Evolutionary conservation across 2,888 invertebrate species (phyloP).

Genomic region (Cheilosia impressa): DNA sequence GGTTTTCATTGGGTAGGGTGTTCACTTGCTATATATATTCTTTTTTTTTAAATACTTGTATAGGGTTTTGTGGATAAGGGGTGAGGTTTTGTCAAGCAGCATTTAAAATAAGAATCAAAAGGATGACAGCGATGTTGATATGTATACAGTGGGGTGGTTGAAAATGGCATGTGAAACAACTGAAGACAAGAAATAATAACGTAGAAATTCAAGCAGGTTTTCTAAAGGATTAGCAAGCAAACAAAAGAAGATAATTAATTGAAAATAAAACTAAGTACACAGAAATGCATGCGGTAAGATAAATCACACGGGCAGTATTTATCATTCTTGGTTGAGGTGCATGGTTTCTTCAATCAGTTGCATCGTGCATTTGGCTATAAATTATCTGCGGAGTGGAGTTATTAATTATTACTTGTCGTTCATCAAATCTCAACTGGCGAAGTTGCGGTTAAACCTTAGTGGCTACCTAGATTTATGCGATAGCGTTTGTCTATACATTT

Average conservation of each 20-base stretch:
- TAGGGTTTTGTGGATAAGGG: constrained; percentile 20
- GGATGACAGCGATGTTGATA: constrained; percentile 43
- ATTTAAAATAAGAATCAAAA: constrained; percentile 32
- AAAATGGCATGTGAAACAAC: constrained; percentile 26
- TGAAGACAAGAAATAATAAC: not conserved
- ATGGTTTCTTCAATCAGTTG: no score
- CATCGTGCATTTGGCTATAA: no score
- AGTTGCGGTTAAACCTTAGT: no score
- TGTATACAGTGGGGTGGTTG: constrained; percentile 9
- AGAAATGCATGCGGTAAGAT: constrained; percentile 37
- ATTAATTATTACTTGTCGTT: no score
- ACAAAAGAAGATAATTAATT: not conserved
- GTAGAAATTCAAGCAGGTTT: constrained; percentile 49
- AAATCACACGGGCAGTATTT: no score
- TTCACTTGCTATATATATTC: constrained; percentile 59
- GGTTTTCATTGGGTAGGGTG: constrained; percentile 42
- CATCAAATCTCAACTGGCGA: no score
- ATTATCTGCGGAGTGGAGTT: no score
- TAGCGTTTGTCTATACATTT: no score
- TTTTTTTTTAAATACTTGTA: constrained; percentile 23
- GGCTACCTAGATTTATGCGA: no score
- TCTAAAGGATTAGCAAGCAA: constrained; percentile 25
- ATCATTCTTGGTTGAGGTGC: no score
- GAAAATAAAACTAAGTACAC: not conserved
- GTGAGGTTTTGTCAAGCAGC: constrained; percentile 56